Base-by-base conservation (phyloP, 2,888 invertebrate genomes). In the Vannuccia rotundouncinata region DNA sequence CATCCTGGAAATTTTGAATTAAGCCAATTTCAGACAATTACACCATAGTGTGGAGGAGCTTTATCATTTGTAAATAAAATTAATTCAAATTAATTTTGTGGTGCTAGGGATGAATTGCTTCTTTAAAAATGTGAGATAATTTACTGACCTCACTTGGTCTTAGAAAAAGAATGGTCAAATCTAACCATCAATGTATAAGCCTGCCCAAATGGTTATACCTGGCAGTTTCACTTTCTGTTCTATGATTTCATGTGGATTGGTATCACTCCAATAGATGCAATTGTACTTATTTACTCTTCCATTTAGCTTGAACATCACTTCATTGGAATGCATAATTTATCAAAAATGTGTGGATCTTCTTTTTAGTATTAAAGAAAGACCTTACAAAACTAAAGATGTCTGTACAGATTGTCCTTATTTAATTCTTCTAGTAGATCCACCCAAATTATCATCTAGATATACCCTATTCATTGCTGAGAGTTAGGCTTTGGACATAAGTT, bases 1-100 rank as follows among this genome's bases (percentile, higher is more conserved):
- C 66, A 66, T 66, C 66, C 66, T 66, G 66, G 66, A n/a, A 66
- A 66, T 66, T 17, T 66, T 66, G 66, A 66, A 66, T 66, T 27
- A 66, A 66, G 66, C 25, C 66, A 66, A 13, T 5, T 66, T 66
- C 66, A 22, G 66, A 66, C 66, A 66, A 66, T 66, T 66, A 66
- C 66, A 66, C 66, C 66, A 66, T 66, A 22, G 66, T 66, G 5
- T 66, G 66, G 66, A 66, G 66, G 66, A 13, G 66, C 10, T 66
- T 27, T 22, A 66, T 66, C 66, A 17, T 66, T 66, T 66, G 25
- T 22, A 66, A 5, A 22, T 66, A 66, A n/a, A 66, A 66, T 66
- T 66, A 27, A 27, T 66, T 27, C 66, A 66, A 66, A 66, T 66
- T 66, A 66, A 66, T 66, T 66, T 66, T 22, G 66, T 66, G 66